Conservation (phyloP, 2,113 vertebrate species). For the Sapayoa aenigma region DNA sequence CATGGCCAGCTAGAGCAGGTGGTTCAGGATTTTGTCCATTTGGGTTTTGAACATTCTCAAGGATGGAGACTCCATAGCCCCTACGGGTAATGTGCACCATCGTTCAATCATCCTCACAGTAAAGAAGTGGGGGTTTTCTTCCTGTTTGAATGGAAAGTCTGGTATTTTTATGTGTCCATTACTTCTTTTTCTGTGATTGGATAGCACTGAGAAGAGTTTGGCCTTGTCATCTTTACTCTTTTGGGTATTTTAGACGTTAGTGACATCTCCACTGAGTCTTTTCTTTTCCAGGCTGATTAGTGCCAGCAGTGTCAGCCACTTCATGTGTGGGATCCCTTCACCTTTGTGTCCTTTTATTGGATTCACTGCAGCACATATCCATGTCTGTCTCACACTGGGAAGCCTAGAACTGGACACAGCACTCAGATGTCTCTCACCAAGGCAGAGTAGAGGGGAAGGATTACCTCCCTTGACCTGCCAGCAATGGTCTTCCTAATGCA, state of each 20-base stretch:
- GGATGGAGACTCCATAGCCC: neutral
- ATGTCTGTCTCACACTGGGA: neutral
- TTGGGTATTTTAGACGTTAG: neutral
- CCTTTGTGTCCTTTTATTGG: neutral
- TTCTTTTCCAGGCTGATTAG: neutral
- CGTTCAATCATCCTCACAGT: rapidly evolving
- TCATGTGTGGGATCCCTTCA: neutral
- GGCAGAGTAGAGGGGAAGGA: neutral
- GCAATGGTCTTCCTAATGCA: neutral
- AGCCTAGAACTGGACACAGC: neutral
- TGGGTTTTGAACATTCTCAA: neutral
- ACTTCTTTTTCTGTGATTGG: neutral
- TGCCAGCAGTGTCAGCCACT: neutral
- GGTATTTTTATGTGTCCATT: neutral
- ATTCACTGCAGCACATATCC: neutral
- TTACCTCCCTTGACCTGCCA: neutral
- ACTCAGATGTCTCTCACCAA: neutral
- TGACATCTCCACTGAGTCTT: neutral
- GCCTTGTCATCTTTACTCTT: neutral
- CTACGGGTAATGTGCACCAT: neutral
- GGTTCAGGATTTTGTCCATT: neutral
- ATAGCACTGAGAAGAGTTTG: neutral
- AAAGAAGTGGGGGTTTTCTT: neutral
- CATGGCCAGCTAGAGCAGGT: neutral
- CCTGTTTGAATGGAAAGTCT: neutral